Conservation (phyloP, 1,140 invertebrate species). For the Alviniconcha marisindica region DNA sequence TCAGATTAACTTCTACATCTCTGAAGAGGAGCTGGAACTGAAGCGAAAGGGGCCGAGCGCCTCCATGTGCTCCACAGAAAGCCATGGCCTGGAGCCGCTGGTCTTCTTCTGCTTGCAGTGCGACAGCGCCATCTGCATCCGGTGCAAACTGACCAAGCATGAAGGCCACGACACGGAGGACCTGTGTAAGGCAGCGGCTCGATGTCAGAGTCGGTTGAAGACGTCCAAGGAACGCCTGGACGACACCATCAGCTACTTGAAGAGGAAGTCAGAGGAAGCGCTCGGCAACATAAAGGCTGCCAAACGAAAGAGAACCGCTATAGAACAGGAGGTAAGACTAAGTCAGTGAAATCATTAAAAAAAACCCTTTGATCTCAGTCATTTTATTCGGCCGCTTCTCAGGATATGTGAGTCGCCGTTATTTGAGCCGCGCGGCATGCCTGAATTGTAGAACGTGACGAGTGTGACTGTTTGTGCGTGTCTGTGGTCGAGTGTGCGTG, state of each 20-base stretch:
- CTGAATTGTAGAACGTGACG: too few relatives aligned
- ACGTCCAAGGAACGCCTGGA: not conserved
- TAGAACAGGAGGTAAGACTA: not conserved
- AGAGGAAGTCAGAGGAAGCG: not conserved
- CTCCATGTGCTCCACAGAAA: not conserved
- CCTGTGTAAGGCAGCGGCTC: not conserved
- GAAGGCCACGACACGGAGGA: not conserved
- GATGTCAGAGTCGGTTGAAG: not conserved
- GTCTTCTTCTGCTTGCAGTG: not conserved
- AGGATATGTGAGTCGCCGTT: too few relatives aligned
- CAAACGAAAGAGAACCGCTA: not conserved
- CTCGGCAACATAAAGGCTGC: not conserved
- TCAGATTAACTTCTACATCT: not conserved
- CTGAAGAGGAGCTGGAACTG: slow-evolving; percentile 13
- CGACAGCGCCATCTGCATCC: slow-evolving; percentile 5
- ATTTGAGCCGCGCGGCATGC: too few relatives aligned
- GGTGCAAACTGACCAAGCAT: slow-evolving; percentile 25
- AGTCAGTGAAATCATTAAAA: too few relatives aligned
- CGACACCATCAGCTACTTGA: not conserved
- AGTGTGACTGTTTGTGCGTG: too few relatives aligned
- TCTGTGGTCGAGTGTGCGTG: too few relatives aligned
- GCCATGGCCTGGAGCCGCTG: not conserved
- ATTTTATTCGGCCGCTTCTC: too few relatives aligned
- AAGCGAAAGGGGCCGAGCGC: not conserved
- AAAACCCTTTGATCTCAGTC: too few relatives aligned